Percentiles rank a stretch among this genome's conserved stretches.
phyloP scores from a whole-genome alignment of 2,797 vertebrate genomes.

The Poecilia wingei region DNA sequence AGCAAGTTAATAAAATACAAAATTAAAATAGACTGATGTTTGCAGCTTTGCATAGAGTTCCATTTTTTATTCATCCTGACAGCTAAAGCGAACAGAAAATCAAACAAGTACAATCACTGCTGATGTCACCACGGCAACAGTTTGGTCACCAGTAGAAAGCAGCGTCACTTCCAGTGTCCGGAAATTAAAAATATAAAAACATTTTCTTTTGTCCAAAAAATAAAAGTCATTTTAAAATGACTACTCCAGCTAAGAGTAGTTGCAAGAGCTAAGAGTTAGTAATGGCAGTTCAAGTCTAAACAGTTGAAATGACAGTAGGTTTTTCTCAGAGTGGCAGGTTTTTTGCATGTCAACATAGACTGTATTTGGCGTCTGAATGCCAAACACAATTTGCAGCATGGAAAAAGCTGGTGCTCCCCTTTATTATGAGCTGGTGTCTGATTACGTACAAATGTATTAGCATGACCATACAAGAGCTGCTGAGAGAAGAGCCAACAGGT shows the following conservation, averaged over 20 bases:
- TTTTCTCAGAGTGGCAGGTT: not conserved
- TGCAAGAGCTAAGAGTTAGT: not conserved
- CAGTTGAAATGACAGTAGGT: not conserved
- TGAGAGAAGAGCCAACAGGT: constrained; percentile 35
- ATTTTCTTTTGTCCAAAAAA: not conserved
- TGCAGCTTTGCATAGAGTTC: not conserved
- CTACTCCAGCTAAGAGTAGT: too few species aligned
- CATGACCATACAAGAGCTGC: not conserved
- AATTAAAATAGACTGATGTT: not conserved
- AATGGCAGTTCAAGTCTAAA: not conserved
- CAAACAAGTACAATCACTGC: not conserved
- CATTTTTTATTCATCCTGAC: not conserved
- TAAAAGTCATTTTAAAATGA: not conserved
- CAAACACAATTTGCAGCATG: not conserved
- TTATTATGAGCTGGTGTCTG: not conserved
- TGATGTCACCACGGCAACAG: not conserved
- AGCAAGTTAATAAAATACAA: not conserved
- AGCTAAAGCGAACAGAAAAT: not conserved
- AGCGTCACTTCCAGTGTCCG: not conserved
- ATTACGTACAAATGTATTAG: not conserved
- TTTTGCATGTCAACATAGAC: not conserved
- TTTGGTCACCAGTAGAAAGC: not conserved
- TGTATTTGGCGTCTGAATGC: not conserved
- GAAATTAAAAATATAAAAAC: not conserved
- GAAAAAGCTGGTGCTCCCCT: constrained; percentile 12